Evolutionary conservation across 2,113 vertebrate genomes (phyloP).

Genomic region (Aegypius monachus): DNA sequence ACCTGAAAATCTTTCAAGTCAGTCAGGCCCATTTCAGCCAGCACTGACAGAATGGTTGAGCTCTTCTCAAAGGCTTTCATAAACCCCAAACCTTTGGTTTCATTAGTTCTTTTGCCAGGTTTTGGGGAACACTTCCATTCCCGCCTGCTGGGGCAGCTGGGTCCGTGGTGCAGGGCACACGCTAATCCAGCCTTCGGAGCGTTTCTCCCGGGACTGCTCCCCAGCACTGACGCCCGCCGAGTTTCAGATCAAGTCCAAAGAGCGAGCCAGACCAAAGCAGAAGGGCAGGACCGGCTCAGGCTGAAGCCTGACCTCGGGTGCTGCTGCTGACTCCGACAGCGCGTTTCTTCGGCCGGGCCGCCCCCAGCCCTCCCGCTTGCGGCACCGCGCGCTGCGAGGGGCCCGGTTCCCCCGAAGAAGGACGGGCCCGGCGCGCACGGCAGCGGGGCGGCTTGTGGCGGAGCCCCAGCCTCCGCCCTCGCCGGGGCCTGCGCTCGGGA

Average conservation of each 20-base stretch:
- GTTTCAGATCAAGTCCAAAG: fast-evolving
- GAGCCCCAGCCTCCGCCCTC: not conserved
- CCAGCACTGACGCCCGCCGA: not conserved
- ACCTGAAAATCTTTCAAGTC: not conserved
- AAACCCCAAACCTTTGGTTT: not conserved
- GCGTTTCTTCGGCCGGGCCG: not conserved
- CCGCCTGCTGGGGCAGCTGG: not conserved
- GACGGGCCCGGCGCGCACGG: fast-evolving
- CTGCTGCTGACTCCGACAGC: not conserved
- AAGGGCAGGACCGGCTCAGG: not conserved
- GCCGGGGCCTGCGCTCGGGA: fast-evolving
- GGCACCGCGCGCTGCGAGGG: fast-evolving
- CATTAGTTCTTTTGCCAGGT: not conserved
- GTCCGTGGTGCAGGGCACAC: not conserved
- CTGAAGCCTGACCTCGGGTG: not conserved
- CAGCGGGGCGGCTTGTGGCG: not conserved
- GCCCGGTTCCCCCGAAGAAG: no score
- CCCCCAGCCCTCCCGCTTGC: not conserved
- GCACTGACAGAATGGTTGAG: fast-evolving
- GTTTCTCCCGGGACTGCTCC: fast-evolving
- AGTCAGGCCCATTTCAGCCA: not conserved
- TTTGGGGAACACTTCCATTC: not conserved
- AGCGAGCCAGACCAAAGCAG: fast-evolving
- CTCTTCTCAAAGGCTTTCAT: not conserved
- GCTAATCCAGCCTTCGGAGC: fast-evolving